phyloP scores from a whole-genome alignment of 2,113 vertebrate species.

The Coreoperca whiteheadi region DNA sequence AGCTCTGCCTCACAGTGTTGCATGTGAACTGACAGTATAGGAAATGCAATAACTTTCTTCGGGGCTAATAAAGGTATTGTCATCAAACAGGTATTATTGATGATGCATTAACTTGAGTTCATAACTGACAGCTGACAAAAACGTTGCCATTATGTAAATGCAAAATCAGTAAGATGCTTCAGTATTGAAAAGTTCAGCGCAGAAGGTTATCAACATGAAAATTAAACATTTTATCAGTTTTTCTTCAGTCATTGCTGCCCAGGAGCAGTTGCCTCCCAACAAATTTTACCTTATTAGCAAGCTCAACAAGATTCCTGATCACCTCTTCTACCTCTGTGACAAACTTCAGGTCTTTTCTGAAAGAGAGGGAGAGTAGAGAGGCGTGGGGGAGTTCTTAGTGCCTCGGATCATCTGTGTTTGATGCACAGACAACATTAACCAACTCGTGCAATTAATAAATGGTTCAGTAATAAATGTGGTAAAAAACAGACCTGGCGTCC shows the following conservation, averaged over 20 bases:
- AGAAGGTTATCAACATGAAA: background rate
- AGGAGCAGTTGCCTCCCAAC: background rate
- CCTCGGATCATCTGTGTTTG: background rate
- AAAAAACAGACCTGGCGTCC: constrained; percentile 88
- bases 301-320: constrained; percentile 93
- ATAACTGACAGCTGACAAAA: background rate
- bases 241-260: background rate
- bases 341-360: constrained; percentile 96
- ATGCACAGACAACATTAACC: background rate
- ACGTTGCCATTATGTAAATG: background rate
- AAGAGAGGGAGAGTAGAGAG: constrained; percentile 51
- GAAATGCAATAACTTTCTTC: background rate
- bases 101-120: background rate
- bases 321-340: constrained; percentile 94
- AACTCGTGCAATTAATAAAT: background rate
- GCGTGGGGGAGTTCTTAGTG: background rate
- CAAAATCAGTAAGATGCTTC: background rate
- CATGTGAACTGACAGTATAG: background rate
- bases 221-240: background rate
- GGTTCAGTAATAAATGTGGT: background rate
- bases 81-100: background rate
- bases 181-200: background rate
- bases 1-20: background rate
- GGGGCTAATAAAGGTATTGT: background rate
- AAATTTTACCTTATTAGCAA: constrained; percentile 91